Base-by-base conservation (phyloP, 2,888 invertebrate genomes). In the Apantesis nais region DNA sequence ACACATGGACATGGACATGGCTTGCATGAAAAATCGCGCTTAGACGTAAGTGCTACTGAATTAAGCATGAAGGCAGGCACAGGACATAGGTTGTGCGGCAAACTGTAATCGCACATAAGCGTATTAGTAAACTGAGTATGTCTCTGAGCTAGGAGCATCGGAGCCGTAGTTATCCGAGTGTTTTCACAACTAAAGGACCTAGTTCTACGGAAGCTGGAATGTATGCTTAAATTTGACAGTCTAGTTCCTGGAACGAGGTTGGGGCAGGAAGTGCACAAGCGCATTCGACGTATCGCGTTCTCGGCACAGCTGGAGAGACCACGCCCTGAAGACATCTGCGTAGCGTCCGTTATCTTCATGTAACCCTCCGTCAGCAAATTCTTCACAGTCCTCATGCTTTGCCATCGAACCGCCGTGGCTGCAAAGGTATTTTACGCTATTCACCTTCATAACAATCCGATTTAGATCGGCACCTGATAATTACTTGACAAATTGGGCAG, bases 361-460 rank as follows among this genome's bases (percentile, higher is more conserved):
- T 73, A 74, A 64, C 81, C 75, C 79, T 82, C 66, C 72, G 71
- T 78, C 80, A 78, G 83, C 73, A 78, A 66, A 78, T 78, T 83
- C 83, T 75, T 76, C 83, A 83, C 74, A 68, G 70, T 80, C 85
- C 79, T 87, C 86, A 80, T 77, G 76, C 87, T 85, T 85, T 88
- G 86, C 78, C 84, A 79, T 78, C 83, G 80, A 80, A 81, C 86
- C 85, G 88, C 88, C 81, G 85, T 76, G 80, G 90, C 93, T 93
- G 93, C 82, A 93, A 93, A 92, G 86, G 87, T 89, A 90, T 84
- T 85, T 85, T 84, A 90, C 82, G 88, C 89, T 92, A 82, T 92
- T 91, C 87, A 90, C 89, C 89, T 88, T 83, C 78, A 89, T 87
- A 86, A 85, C 82, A 77, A 71, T 84, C 81, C 77, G 79, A 76